Evolutionary conservation across 2,113 vertebrate genomes (phyloP).

Genomic region (Puffinus mauretanicus): DNA sequence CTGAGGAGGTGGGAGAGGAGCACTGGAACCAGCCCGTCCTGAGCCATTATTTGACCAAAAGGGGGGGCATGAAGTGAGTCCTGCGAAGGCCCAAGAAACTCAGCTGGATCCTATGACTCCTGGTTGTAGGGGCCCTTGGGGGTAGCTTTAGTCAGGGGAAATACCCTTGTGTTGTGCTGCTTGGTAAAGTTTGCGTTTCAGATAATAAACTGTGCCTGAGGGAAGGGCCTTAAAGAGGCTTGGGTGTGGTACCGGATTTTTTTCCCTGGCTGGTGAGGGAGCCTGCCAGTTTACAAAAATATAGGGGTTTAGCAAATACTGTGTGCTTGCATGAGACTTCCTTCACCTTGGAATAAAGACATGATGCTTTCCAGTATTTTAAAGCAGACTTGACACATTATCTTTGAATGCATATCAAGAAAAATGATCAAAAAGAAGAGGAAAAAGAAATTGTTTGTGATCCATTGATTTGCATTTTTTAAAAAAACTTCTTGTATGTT

Average conservation of each 20-base stretch:
- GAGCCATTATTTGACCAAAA: background rate
- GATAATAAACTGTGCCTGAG: background rate
- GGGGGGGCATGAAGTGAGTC: background rate
- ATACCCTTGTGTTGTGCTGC: background rate
- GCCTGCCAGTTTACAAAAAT: constrained; percentile 16
- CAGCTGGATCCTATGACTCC: background rate
- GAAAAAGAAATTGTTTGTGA: background rate
- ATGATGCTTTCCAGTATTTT: background rate
- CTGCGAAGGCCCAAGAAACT: background rate
- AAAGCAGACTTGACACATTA: background rate
- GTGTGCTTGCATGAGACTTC: background rate
- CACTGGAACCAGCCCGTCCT: background rate
- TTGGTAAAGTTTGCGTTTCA: background rate
- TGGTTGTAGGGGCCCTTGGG: background rate
- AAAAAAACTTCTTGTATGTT: background rate
- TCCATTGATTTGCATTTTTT: background rate
- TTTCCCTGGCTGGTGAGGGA: background rate
- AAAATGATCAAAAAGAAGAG: background rate
- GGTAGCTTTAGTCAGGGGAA: background rate
- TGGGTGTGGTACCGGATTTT: background rate
- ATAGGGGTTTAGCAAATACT: background rate
- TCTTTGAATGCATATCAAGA: background rate
- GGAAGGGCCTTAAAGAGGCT: background rate
- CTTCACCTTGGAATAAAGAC: background rate
- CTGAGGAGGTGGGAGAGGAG: background rate